Conservation (phyloP, 2,113 vertebrate genomes). For the Brachypteracias leptosomus region DNA sequence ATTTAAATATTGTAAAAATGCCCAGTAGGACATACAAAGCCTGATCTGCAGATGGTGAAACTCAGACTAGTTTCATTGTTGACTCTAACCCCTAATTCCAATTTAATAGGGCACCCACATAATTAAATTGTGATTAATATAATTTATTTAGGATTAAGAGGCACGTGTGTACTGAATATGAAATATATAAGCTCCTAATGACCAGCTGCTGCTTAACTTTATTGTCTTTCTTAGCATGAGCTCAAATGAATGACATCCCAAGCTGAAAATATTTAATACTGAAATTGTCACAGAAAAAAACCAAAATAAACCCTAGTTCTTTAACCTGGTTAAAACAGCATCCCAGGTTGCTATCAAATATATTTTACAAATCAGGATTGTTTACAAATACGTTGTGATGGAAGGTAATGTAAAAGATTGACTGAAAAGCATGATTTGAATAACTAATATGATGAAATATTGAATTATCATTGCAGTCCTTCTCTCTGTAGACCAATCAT, state of each 20-base stretch:
- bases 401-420: background rate
- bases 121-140: slow-evolving; percentile 37
- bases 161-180: background rate
- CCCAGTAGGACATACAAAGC: background rate
- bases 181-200: background rate
- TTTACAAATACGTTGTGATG: background rate
- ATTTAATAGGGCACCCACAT: background rate
- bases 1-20: slow-evolving; percentile 13
- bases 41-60: slow-evolving; percentile 9
- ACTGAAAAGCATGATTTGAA: background rate
- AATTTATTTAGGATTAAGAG: slow-evolving; percentile 37
- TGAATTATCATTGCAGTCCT: background rate
- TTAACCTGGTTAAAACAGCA: background rate
- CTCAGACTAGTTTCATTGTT: background rate
- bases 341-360: background rate
- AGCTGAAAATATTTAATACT: background rate
- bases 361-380: background rate
- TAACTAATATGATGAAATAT: background rate
- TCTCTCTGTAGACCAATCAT: background rate
- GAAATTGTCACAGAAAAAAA: background rate
- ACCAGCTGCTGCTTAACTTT: slow-evolving; percentile 3
- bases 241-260: background rate
- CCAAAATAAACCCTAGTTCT: background rate
- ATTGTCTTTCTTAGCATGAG: slow-evolving; percentile 4
- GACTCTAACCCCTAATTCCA: background rate